Base-by-base conservation (phyloP, 92 coral and sea anemone species). In the Isaurus tuberculatus region DNA sequence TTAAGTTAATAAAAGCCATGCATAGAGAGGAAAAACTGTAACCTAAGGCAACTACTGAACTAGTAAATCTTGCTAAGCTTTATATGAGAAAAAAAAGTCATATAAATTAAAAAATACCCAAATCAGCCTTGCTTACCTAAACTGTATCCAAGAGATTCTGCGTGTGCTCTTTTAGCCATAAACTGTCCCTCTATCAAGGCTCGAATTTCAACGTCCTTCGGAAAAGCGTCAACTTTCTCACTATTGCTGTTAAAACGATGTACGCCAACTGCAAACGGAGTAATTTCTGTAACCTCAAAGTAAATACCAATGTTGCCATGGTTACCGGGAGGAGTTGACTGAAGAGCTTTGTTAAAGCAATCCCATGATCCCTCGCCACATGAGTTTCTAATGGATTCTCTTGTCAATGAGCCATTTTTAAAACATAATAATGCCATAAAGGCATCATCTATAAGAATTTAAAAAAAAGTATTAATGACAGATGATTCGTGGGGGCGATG, bases 341-440 rank as follows among this genome's bases (percentile, higher is more conserved):
- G 75, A 9, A 96, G 88, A 49, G 96, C 88, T 71, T 88, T 42
- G 19, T 92, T 77, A 84, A 96, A 96, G 31, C 53, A 65, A 32
- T 93, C 90, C 99, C 99, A 96, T n/a, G 94, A 94, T 63, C 92
- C 91, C n/a, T 80, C 88, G 29, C 96, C 89, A 72, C 92, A 91
- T 5, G 89, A 48, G 79, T 96, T 82, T 80, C 99, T 86, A 83
- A 96, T 73, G 33, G 93, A 88, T 64, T 96, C 98, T 72, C 99
- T 85, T 63, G 95, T 94, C 25, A 96, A 90, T 29, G 99, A 96
- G 8, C 99, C 99, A 81, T 96, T 96, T 81, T 96, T 96, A 86
- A 93, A 96, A 86, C 99, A 96, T 26, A 96, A 91, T 13, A 96
- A 83, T 37, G 93, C 99, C 99, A 96, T 96, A 88, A 93, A 96